Percentiles rank a stretch among this genome's conserved stretches.
These are phyloP conservation scores for Hydropsyche tenuis DNA, from an alignment of 1,140 invertebrate species.

Conservation along the genomic window DNA sequence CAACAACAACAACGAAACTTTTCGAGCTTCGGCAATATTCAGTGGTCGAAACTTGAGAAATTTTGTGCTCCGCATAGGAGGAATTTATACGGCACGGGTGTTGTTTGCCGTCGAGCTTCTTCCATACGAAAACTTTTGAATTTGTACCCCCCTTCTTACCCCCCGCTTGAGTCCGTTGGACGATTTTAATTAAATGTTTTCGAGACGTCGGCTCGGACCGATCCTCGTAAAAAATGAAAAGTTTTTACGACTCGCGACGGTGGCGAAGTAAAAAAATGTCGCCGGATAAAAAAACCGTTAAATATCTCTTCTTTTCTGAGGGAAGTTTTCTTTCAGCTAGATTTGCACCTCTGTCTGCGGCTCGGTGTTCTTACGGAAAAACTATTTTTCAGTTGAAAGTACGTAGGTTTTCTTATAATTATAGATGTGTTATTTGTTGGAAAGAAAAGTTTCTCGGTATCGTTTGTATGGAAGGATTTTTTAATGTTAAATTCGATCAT, in stretches of 20 bases:
- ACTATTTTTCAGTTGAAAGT: too few relatives aligned
- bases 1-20: not conserved
- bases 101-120: too few relatives aligned
- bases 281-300: not conserved
- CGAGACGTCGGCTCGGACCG: not conserved
- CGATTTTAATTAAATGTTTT: conserved; percentile 21
- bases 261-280: not conserved
- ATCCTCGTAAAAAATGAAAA: conserved; percentile 6
- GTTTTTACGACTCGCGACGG: not conserved
- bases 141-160: not conserved
- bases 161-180: not conserved
- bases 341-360: conserved; percentile 4
- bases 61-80: not conserved
- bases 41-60: conserved; percentile 5
- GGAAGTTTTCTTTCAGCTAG: conserved; percentile 26
- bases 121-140: not conserved
- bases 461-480: too few relatives aligned
- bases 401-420: too few relatives aligned
- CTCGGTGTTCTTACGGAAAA: conserved; percentile 4
- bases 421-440: too few relatives aligned
- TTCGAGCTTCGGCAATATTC: not conserved
- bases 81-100: conserved; percentile 6
- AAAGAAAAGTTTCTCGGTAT: too few relatives aligned
- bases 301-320: conserved; percentile 15
- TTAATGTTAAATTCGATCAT: too few relatives aligned